Evolutionary conservation across 1,140 invertebrate species (phyloP).

Genomic region (Geopemphigus sp.): DNA sequence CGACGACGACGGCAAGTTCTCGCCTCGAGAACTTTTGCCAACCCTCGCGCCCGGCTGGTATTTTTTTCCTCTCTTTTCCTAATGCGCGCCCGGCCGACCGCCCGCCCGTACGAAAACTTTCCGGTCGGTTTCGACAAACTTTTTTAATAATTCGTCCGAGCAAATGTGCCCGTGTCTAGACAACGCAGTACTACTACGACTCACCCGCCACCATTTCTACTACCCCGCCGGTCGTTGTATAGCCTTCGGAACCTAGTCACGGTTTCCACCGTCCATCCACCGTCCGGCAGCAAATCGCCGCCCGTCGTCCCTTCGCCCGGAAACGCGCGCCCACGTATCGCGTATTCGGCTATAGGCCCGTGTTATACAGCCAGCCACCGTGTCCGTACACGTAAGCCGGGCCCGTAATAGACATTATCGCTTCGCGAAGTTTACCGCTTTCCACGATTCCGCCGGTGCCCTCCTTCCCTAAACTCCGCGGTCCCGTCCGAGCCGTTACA

Average conservation of each 20-base stretch:
- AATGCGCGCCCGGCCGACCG: too few species aligned
- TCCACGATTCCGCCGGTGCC: too few species aligned
- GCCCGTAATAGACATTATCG: conserved; percentile 1
- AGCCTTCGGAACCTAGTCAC: too few species aligned
- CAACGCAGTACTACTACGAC: not conserved
- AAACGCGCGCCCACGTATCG: not conserved
- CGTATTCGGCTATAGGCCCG: not conserved
- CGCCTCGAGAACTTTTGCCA: conserved; percentile 14
- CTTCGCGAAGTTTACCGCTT: not conserved
- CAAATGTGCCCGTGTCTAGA: conserved; percentile 27
- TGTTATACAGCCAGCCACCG: not conserved
- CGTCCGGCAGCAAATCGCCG: too few species aligned
- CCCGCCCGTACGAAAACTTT: conserved; percentile 17
- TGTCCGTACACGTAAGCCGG: too few species aligned
- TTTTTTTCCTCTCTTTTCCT: not conserved
- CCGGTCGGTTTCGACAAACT: conserved; percentile 7
- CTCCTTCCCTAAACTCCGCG: too few species aligned
- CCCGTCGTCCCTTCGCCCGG: not conserved
- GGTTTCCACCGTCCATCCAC: too few species aligned
- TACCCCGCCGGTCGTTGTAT: too few species aligned
- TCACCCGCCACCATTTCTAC: not conserved
- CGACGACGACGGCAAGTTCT: not conserved
- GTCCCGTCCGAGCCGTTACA: too few species aligned
- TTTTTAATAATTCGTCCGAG: conserved; percentile 39
- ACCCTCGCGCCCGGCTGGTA: not conserved